A percentile compares a stretch with the other conserved stretches of the same genome.
Evolutionary conservation across 2,888 invertebrate genomes (phyloP).

Genomic region (Chalcis sispes): DNA sequence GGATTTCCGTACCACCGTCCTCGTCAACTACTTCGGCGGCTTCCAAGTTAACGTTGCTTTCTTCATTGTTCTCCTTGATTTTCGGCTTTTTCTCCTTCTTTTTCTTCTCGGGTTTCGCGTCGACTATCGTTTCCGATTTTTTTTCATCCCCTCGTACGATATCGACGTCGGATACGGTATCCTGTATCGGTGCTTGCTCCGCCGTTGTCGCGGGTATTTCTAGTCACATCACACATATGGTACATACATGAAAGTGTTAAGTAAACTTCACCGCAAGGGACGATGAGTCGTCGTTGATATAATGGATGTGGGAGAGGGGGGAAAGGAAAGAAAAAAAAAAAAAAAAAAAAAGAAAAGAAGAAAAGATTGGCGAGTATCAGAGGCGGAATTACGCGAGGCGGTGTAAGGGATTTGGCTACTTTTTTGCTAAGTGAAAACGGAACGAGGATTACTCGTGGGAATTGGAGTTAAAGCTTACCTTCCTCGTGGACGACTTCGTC

Average conservation of each 20-base stretch:
- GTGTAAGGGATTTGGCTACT: background rate
- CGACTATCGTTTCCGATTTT: conserved; percentile 56
- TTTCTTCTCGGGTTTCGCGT: conserved; percentile 52
- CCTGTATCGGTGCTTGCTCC: background rate
- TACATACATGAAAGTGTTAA: conserved; percentile 19
- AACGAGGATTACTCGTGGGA: background rate
- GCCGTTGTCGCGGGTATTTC: conserved; percentile 13
- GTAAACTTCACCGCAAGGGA: background rate
- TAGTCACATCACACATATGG: conserved; percentile 44
- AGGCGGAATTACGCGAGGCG: no score
- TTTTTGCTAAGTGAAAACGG: background rate
- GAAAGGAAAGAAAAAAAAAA: background rate
- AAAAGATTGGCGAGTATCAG: background rate
- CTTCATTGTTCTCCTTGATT: conserved; percentile 45
- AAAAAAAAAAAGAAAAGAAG: background rate
- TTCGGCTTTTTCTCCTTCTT: conserved; percentile 35
- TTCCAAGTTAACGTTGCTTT: conserved; percentile 50
- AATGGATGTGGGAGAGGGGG: background rate
- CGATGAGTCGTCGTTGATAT: background rate
- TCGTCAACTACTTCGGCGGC: conserved; percentile 54
- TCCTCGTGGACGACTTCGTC: conserved; percentile 36
- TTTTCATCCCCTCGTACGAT: conserved; percentile 24
- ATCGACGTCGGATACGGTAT: no score
- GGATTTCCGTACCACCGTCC: conserved; percentile 44
- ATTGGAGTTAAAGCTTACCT: conserved; percentile 50